These are phyloP conservation scores for Malacosoma neustria DNA, from an alignment of 2,888 invertebrate genomes.

Conservation along the genomic window DNA sequence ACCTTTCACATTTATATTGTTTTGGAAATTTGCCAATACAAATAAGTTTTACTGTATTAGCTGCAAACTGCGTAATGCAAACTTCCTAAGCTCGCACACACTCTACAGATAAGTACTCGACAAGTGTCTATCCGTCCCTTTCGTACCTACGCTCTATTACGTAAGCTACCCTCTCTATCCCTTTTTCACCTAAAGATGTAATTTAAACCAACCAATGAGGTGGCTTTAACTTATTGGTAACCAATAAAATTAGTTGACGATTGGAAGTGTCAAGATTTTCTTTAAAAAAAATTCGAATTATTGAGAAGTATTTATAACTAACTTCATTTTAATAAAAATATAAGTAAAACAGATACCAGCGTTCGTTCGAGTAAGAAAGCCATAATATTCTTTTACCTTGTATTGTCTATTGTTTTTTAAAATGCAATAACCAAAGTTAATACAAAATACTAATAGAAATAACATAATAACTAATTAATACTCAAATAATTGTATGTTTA, in stretches of 20 bases:
- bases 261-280: conserved; percentile 67
- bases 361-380: too few species aligned
- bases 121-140: conserved; percentile 61
- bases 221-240: conserved; percentile 38
- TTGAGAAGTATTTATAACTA: too few species aligned
- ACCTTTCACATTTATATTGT: too few species aligned
- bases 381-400: too few species aligned
- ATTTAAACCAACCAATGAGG: conserved; percentile 63
- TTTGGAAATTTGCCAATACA: conserved; percentile 30
- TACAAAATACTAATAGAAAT: too few species aligned
- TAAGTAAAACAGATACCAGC: too few species aligned
- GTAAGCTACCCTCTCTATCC: conserved; percentile 35
- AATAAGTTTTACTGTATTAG: conserved; percentile 14
- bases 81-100: conserved; percentile 51
- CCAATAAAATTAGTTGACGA: conserved; percentile 67
- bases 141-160: conserved; percentile 29
- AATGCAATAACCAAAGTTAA: too few species aligned
- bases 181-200: conserved; percentile 47
- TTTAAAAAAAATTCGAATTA: too few species aligned
- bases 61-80: conserved; percentile 35
- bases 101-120: conserved; percentile 63
- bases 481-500: too few species aligned
- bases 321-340: too few species aligned
- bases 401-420: too few species aligned
- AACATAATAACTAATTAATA: too few species aligned